Evolutionary conservation across 2,113 vertebrate species (phyloP), one percentile per base, ranked within the genome.

Genomic region (Caracal caracal): DNA sequence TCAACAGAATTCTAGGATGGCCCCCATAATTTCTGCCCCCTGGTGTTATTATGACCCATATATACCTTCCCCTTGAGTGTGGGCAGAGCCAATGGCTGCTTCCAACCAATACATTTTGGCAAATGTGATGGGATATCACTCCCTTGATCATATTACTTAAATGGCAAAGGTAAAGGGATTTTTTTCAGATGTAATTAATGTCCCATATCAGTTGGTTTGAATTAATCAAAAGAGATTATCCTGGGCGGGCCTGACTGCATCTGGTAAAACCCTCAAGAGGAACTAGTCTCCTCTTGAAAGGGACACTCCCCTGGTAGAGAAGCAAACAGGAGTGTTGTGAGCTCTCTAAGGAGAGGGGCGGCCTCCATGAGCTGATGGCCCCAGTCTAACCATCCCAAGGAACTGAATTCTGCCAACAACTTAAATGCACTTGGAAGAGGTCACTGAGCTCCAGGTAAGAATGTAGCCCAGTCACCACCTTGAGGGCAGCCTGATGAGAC

Each of bases 161-260:
- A 40, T 40, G 49, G 20, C 47, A 83, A 80, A 78, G 26, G 20
- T n/a, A 15, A 93, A 83, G n/a, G 15, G 6, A 13, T n/a, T 68
- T 20, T 75, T 37, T 61, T 24, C 37, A 61, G 26, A 26, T 70
- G 71, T 61, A 70, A 78, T 40, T 68, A 51, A 68, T n/a, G 40
- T 40, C 59, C 33, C 7, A 83, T 59, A 59, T 83, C 43, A 88
- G 37, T 40, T 78, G 19, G 66, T 68, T 83, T 65, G 61, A 76
- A 33, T 88, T 68, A 24, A 88, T 88, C 37, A 61, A 88, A 87
- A 73, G 37, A 92, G 35, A 63, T 88, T 20, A 93, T 61, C 49
- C 35, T 59, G 24, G 30, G 37, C 49, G 70, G 83, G 33, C 43
- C 61, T 82, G 13, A 86, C 13, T 83, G 49, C 59, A 70, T 40